Evolutionary conservation across 2,113 vertebrate genomes (phyloP).

Genomic region (Dromiciops gliroides): DNA sequence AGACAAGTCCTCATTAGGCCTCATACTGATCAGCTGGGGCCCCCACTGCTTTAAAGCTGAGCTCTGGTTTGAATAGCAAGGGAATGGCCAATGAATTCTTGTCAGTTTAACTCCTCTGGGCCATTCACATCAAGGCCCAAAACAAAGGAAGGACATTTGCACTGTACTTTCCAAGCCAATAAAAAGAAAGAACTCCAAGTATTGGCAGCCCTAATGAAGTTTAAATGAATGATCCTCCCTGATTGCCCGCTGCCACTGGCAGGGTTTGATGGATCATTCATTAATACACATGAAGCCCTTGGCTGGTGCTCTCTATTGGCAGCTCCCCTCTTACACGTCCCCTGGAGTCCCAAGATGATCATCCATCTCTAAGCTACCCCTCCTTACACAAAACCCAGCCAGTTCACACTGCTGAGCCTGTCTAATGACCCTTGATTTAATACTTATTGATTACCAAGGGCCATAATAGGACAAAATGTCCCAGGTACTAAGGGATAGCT

Average conservation of each 20-base stretch:
- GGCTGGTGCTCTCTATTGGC: constrained; percentile 23
- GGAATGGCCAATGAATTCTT: not conserved
- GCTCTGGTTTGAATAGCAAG: not conserved
- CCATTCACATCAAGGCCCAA: not conserved
- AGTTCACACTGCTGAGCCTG: constrained; percentile 59
- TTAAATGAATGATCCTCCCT: constrained; percentile 56
- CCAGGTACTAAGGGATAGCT: constrained; percentile 51
- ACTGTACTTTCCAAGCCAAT: not conserved
- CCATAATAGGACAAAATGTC: constrained; percentile 59
- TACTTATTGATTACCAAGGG: constrained; percentile 58
- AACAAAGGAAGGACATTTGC: not conserved
- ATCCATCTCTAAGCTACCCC: constrained; percentile 58
- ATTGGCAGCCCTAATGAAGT: constrained; percentile 60
- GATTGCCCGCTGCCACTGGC: constrained; percentile 31
- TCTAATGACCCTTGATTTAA: constrained; percentile 66
- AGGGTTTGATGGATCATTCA: constrained; percentile 40
- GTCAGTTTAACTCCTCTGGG: not conserved
- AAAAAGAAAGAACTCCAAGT: not conserved
- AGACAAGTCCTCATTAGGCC: not conserved
- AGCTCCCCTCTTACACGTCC: constrained; percentile 23
- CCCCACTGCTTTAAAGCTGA: not conserved
- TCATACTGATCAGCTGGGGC: not conserved
- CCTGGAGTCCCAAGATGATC: constrained; percentile 43
- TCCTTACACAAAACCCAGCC: constrained; percentile 30
- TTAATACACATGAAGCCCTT: constrained; percentile 52